Evolutionary conservation across 92 coral and sea anemone genomes (phyloP).

Genomic region (Desmophyllum pertusum): DNA sequence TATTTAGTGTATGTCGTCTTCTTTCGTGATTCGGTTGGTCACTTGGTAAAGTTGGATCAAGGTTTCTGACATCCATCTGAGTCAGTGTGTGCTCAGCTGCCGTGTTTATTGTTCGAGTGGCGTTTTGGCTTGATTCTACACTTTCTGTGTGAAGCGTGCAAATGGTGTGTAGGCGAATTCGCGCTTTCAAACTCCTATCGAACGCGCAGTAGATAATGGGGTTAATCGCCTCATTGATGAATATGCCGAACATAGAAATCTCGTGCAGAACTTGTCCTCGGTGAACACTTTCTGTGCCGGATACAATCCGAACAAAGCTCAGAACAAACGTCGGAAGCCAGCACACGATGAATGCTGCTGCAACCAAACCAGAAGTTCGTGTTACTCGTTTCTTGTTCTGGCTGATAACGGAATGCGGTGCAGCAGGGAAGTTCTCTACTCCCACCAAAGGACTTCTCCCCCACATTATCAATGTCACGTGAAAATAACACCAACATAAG

Average conservation of each 20-base stretch:
- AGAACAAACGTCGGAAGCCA: conserved; percentile 75
- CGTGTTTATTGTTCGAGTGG: background rate
- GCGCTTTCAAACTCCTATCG: conserved; percentile 20
- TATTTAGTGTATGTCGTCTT: background rate
- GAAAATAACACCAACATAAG: conserved; percentile 69
- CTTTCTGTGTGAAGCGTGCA: background rate
- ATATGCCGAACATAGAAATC: conserved; percentile 75
- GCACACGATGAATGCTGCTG: conserved; percentile 52
- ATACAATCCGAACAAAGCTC: conserved; percentile 42
- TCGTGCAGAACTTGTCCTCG: conserved; percentile 58
- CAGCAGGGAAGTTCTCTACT: background rate
- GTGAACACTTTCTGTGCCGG: conserved; percentile 57
- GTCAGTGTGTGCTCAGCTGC: background rate
- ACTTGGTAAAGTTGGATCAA: background rate
- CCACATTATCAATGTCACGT: conserved; percentile 32
- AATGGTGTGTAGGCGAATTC: background rate
- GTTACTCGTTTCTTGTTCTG: conserved; percentile 33
- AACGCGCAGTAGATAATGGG: conserved; percentile 69
- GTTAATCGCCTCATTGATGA: conserved; percentile 70
- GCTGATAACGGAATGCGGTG: background rate
- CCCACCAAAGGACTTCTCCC: conserved; percentile 42
- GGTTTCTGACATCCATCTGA: background rate
- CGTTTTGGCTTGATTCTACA: background rate
- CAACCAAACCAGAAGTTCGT: conserved; percentile 37
- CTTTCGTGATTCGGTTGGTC: background rate